These are phyloP conservation scores for Drosophila birchii DNA, from an alignment of 2,888 invertebrate genomes.

Conservation along the genomic window DNA sequence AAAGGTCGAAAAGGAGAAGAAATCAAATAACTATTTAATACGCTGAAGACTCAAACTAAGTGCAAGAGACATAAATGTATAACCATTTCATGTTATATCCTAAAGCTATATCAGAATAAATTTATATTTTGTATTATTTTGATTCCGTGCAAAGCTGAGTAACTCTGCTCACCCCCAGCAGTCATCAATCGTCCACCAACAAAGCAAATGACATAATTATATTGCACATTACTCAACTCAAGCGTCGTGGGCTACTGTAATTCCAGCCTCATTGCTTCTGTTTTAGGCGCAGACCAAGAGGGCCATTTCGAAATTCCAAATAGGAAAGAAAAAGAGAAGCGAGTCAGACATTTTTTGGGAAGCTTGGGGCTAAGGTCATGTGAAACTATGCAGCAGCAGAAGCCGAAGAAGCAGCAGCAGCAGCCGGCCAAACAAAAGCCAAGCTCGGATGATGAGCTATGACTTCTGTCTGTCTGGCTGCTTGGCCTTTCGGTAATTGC, in stretches of 20 bases:
- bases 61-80: too few species aligned
- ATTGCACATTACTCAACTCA: slow-evolving; percentile 60
- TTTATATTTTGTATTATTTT: neutral
- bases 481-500: slow-evolving; percentile 69
- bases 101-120: neutral
- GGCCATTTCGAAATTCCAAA: slow-evolving; percentile 58
- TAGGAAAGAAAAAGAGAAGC: slow-evolving; percentile 20
- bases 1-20: too few species aligned
- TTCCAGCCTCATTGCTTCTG: slow-evolving; percentile 65
- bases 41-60: too few species aligned
- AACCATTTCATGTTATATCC: too few species aligned
- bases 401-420: slow-evolving; percentile 9
- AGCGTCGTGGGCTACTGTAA: slow-evolving; percentile 48
- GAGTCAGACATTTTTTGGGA: slow-evolving; percentile 41
- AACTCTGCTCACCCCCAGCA: slow-evolving; percentile 11
- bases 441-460: slow-evolving; percentile 71
- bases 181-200: slow-evolving; percentile 18
- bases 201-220: slow-evolving; percentile 59
- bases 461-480: slow-evolving; percentile 56
- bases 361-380: slow-evolving; percentile 74
- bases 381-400: slow-evolving; percentile 66
- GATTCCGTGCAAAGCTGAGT: neutral
- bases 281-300: slow-evolving; percentile 56
- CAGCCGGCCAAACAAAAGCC: slow-evolving; percentile 42
- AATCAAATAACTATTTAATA: too few species aligned